Percentiles rank a stretch among this genome's conserved stretches.
Conservation (phyloP, 2,888 invertebrate species). For the Dione vanillae region DNA sequence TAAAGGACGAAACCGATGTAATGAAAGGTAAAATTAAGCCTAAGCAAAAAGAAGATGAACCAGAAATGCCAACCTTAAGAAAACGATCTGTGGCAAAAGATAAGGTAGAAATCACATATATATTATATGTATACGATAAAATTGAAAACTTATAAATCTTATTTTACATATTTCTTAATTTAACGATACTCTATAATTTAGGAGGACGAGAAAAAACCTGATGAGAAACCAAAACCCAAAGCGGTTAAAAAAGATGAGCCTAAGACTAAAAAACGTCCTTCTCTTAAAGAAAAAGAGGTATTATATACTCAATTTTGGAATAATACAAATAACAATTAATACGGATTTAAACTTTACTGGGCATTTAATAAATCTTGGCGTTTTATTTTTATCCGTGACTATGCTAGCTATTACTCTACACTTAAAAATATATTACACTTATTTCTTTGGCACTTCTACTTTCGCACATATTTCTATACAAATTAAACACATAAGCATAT, state of each 20-base stretch:
- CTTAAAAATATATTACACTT: too few species aligned
- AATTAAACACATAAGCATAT: neutral
- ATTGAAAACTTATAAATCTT: conserved; percentile 10
- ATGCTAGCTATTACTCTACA: neutral
- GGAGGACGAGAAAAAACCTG: conserved; percentile 77
- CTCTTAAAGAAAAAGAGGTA: conserved; percentile 80
- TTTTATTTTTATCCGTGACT: neutral
- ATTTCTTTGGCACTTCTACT: neutral
- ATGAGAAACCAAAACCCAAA: conserved; percentile 77
- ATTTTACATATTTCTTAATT: neutral
- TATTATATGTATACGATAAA: neutral
- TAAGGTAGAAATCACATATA: conserved; percentile 62
- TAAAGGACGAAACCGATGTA: conserved; percentile 74
- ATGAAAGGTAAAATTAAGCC: conserved; percentile 80
- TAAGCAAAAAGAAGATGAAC: conserved; percentile 74
- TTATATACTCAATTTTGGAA: conserved; percentile 20
- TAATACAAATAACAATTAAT: conserved; percentile 23
- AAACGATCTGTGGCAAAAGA: conserved; percentile 76
- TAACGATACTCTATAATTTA: conserved; percentile 51
- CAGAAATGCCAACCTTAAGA: conserved; percentile 72
- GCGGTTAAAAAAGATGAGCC: conserved; percentile 71
- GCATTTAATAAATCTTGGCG: conserved; percentile 23
- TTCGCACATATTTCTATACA: neutral
- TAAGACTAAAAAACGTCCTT: conserved; percentile 73
- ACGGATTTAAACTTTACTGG: conserved; percentile 3